Evolutionary conservation across 2,797 vertebrate genomes (phyloP), one percentile per base, ranked within the genome.

Genomic region (Denticeps clupeoides): DNA sequence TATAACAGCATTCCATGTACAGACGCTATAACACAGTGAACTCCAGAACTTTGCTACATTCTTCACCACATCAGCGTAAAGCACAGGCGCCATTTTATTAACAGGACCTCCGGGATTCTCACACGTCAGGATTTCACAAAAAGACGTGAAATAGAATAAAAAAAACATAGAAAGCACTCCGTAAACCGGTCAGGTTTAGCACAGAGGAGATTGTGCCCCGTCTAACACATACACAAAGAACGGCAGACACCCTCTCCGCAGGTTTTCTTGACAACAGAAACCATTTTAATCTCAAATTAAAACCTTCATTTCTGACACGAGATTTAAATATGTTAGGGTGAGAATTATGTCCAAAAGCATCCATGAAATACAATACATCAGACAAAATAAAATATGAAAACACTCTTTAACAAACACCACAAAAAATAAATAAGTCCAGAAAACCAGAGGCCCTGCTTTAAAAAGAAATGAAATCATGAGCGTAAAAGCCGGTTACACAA

Each of bases 361-460:
- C 61, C 57, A 67, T 69, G 49, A 65, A 68, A 72, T 45, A 68
- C 63, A 68, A 55, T 55, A 68, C 48, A 25, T 56, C 56, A 62
- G 61, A 51, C 52, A 29, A 55, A 71, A 59, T 53, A 54, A 57
- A 55, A 69, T 41, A 66, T 47, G 47, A 59, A 51, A 59, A 63
- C 38, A 52, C 62, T n/a, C 49, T 51, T 16, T 56, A 59, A 53
- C 61, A 71, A 67, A 68, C 68, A 35, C 29, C 28, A 61, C 67
- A 60, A 65, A 64, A 74, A 79, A 82, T 81, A 85, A 83, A 82
- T 83, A 82, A 63, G 22, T 73, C 54, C 63, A 65, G 55, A 55
- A 56, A 62, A 62, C 31, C 57, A 56, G 51, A 67, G 53, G 60
- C 41, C 25, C 24, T 43, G 38, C 15, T 22, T 60, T 52, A 13